A percentile compares a stretch with the other conserved stretches of the same genome.
Conservation (phyloP, 2,888 invertebrate genomes). For the Dynastes maya region DNA sequence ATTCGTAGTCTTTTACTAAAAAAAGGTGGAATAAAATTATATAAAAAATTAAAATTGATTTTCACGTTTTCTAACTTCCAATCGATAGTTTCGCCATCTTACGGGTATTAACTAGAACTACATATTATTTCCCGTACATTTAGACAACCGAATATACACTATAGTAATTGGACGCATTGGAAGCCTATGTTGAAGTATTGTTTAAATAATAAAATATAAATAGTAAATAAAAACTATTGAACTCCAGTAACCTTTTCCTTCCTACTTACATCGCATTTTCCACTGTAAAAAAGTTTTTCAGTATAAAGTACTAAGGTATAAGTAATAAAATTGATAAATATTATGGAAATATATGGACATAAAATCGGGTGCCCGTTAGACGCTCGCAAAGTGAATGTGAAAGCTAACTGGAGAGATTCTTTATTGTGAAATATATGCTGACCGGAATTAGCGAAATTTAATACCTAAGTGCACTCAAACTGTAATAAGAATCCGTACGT, state of each 20-base stretch:
- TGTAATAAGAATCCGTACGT: slow-evolving; percentile 9
- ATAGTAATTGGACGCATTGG: no score
- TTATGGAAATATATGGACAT: neutral
- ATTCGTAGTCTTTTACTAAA: no score
- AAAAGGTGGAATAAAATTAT: no score
- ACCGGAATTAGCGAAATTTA: slow-evolving; percentile 8
- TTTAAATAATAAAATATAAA: no score
- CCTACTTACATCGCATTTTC: neutral
- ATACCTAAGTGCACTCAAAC: neutral
- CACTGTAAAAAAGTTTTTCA: neutral
- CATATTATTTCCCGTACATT: no score
- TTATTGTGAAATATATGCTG: slow-evolving; percentile 23
- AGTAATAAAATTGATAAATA: slow-evolving; percentile 8
- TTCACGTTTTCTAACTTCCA: no score
- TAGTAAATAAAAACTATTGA: neutral
- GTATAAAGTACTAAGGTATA: neutral
- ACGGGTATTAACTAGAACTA: no score
- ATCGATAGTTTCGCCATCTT: no score
- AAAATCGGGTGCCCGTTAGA: slow-evolving; percentile 12
- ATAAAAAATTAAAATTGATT: no score
- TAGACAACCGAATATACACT: no score
- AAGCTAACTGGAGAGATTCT: slow-evolving; percentile 12
- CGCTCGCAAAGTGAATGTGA: slow-evolving; percentile 27
- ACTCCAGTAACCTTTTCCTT: neutral
- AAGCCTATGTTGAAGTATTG: no score